Evolutionary conservation across 2,113 vertebrate species (phyloP).

Genomic region (Xenus cinereus): DNA sequence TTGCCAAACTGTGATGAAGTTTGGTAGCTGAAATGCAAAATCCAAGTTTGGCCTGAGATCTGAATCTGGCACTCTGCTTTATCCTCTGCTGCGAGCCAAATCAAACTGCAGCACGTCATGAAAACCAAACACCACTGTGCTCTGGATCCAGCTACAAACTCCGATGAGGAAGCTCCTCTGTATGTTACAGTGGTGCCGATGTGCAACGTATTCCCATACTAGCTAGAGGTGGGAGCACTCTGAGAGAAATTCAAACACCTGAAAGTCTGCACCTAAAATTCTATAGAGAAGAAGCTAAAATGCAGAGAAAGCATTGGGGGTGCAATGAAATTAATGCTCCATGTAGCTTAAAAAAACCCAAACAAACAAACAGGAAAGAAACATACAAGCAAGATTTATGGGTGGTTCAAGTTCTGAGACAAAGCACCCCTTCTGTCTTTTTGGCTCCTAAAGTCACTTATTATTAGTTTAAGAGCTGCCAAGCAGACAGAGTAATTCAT

Average conservation of each 20-base stretch:
- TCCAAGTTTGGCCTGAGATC: slow-evolving; percentile 12
- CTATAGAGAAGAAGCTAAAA: not conserved
- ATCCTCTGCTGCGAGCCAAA: not conserved
- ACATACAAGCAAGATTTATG: not conserved
- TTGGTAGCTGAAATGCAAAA: slow-evolving; percentile 35
- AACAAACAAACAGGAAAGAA: not conserved
- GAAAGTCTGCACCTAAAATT: not conserved
- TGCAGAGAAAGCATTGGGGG: not conserved
- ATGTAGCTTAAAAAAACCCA: not conserved
- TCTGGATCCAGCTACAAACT: not conserved
- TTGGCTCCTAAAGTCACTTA: not conserved
- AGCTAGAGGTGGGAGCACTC: not conserved
- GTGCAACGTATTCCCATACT: not conserved
- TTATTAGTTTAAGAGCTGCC: slow-evolving; percentile 24
- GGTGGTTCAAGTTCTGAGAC: not conserved
- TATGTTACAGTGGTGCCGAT: not conserved
- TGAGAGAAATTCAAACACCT: not conserved
- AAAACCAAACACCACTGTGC: not conserved
- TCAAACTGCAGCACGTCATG: not conserved
- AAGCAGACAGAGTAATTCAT: not conserved
- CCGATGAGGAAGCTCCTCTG: not conserved
- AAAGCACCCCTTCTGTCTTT: not conserved
- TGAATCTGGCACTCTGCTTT: not conserved
- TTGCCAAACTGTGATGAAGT: slow-evolving; percentile 7
- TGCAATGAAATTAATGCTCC: not conserved